Base-by-base conservation (phyloP, 2,888 invertebrate species). In the Melieria crassipennis region DNA sequence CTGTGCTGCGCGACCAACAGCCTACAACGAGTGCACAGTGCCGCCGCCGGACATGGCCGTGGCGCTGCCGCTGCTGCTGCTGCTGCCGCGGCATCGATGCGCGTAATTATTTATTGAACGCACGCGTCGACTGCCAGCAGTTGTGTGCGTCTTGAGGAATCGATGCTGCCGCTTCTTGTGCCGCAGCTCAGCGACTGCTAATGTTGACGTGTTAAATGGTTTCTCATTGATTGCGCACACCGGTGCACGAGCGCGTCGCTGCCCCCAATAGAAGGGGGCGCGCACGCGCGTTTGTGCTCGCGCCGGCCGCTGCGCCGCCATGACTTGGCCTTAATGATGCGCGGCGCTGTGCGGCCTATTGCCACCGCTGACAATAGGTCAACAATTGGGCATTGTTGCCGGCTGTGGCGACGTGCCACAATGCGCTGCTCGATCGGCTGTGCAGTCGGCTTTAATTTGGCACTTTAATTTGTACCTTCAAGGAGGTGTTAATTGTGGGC, bases 121-220 rank as follows among this genome's bases (percentile, higher is more conserved):
- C 75, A 73, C 75, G 75, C 69, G 72, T 75, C 71, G 65, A 52
- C 61, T 55, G 30, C 30, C 30, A 30, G 30, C 30, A 30, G 30
- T 30, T 30, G 30, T 30, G 30, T 30, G 30, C 30, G 30, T 30
- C 30, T 30, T 30, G 30, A 30, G 30, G 30, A 30, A 6, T 66
- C 42, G 58, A 58, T 66, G 13, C 42, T 66, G 58, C n/a, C 43
- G 11, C 43, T 65, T 46, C 11, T 46, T 46, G 46, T 10, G 47
- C 48, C 30, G 55, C 66, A 58, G 70, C n/a, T 68, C 65, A 68
- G 42, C 45, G 13, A 62, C 61, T 58, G 57, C 43, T 60, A 70
- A 71, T 65, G 75, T 73, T 73, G 71, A 75, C 71, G 75, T 73
- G 75, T 73, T 75, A 73, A 73, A 73, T 71, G 69, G 70, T 70